Conservation (phyloP, 2,888 invertebrate genomes). For the Calliscelio sp. region DNA sequence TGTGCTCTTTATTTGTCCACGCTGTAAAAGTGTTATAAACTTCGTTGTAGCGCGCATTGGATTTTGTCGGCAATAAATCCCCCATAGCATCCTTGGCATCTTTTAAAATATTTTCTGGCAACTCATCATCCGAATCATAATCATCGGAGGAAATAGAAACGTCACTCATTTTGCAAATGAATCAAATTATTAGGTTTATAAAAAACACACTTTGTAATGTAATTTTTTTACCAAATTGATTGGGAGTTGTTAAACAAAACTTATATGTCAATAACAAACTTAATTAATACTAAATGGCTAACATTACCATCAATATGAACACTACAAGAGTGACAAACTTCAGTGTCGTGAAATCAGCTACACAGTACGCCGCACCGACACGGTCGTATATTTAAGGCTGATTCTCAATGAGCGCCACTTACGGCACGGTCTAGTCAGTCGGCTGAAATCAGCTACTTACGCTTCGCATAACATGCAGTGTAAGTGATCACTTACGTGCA, state of each 20-base stretch:
- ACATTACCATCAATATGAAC: no score
- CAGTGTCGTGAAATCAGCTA: not conserved
- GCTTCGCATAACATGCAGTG: slow-evolving; percentile 17
- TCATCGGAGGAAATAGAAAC: not conserved
- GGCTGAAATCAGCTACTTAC: slow-evolving; percentile 33
- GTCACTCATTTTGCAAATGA: not conserved
- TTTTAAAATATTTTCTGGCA: not conserved
- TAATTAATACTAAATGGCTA: no score
- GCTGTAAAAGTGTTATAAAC: not conserved
- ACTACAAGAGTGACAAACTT: no score
- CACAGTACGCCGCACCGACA: no score
- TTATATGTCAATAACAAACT: no score
- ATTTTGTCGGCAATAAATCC: slow-evolving; percentile 3
- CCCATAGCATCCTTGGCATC: not conserved
- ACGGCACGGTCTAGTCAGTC: not conserved
- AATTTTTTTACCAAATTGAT: no score
- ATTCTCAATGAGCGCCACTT: slow-evolving; percentile 5
- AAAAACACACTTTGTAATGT: not conserved
- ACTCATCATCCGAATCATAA: not conserved
- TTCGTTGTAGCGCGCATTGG: not conserved
- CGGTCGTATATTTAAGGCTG: not conserved
- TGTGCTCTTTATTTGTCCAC: slow-evolving; percentile 4
- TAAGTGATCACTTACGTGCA: slow-evolving; percentile 30
- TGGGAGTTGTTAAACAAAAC: no score
- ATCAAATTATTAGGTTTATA: not conserved